Conservation (phyloP, 2,888 invertebrate species). For the Diloba caeruleocephala region DNA sequence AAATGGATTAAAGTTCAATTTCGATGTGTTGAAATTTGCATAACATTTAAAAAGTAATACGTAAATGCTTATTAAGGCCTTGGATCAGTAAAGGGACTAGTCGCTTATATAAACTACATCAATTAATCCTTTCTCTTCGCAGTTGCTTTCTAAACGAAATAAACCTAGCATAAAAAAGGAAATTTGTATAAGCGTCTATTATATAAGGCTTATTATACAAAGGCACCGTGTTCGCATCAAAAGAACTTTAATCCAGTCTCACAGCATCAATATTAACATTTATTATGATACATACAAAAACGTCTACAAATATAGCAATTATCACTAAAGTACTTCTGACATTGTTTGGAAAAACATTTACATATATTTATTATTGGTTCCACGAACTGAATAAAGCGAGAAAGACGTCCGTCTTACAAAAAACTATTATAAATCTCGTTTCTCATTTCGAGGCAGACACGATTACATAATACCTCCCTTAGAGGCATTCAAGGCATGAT, state of each 20-base stretch:
- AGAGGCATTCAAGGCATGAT: slow-evolving; percentile 38
- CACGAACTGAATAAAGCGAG: slow-evolving; percentile 8
- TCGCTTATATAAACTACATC: neutral
- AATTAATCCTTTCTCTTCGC: neutral
- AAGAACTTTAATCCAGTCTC: slow-evolving; percentile 34
- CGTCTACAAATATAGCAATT: slow-evolving; percentile 22
- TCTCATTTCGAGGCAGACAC: slow-evolving; percentile 17
- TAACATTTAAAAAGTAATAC: slow-evolving; percentile 5
- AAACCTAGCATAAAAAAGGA: slow-evolving; percentile 12
- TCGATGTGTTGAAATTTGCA: slow-evolving; percentile 27
- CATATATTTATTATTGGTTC: slow-evolving; percentile 35
- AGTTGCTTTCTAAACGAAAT: neutral
- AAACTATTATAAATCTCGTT: slow-evolving; percentile 6
- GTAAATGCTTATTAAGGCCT: neutral
- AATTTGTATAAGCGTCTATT: slow-evolving; percentile 11
- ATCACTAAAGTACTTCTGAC: slow-evolving; percentile 27
- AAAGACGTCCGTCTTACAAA: neutral
- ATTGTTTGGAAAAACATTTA: slow-evolving; percentile 32
- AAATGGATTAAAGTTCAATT: slow-evolving; percentile 29
- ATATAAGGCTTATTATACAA: slow-evolving; percentile 52
- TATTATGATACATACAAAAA: slow-evolving; percentile 39
- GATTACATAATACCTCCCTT: slow-evolving; percentile 3
- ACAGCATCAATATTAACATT: slow-evolving; percentile 37
- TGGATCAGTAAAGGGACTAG: slow-evolving; percentile 16
- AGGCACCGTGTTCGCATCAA: slow-evolving; percentile 50